phyloP scores from a whole-genome alignment of 2,113 vertebrate genomes.

The Grus americana region DNA sequence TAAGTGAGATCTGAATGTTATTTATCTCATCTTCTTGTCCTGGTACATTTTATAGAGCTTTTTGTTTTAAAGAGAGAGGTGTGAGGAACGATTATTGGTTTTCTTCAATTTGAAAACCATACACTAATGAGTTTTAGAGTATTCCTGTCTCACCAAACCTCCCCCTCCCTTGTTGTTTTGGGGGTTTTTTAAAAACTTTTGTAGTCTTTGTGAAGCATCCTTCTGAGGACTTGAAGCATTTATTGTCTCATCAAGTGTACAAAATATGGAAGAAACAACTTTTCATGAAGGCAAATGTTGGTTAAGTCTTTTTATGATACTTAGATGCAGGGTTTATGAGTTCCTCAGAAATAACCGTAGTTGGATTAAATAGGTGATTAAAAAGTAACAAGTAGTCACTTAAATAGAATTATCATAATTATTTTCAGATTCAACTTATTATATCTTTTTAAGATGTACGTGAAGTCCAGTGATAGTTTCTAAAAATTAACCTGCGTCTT shows the following conservation, averaged over 20 bases:
- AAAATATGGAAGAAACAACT: not conserved
- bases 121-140: not conserved
- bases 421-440: not conserved
- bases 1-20: constrained; percentile 56
- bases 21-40: accelerated
- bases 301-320: accelerated
- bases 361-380: not conserved
- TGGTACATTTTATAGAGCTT: accelerated
- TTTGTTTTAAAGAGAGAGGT: not conserved
- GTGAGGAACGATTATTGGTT: not conserved
- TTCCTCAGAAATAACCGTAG: not conserved
- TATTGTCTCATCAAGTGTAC: not conserved
- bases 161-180: accelerated
- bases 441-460: accelerated
- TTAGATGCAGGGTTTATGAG: not conserved
- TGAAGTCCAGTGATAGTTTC: not conserved
- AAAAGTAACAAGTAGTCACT: not conserved
- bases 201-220: not conserved
- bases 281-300: accelerated
- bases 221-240: not conserved
- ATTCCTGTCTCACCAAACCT: not conserved
- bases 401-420: accelerated
- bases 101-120: not conserved
- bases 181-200: not conserved
- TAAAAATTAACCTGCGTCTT: not conserved